Base-by-base conservation (phyloP, 2,888 invertebrate species). In the Lycophotia porphyrea region DNA sequence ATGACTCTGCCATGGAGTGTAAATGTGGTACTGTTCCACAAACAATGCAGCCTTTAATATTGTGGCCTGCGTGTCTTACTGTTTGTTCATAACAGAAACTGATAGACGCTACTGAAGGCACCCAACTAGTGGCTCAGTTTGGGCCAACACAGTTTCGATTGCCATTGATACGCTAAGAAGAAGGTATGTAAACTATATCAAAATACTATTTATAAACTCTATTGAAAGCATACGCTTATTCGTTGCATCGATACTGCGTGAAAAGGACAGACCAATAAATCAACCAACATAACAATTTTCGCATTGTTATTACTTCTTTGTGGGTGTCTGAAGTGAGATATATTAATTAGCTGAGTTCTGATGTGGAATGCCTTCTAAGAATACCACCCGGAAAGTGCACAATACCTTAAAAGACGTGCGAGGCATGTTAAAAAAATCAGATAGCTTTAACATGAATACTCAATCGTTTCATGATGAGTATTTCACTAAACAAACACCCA, bases 401-500 rank as follows among this genome's bases (percentile, higher is more conserved):
- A 18, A 11, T 58, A 36, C 58, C 44, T 31, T 85, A 61, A 55
- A 65, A 66, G 44, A 49, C 42, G 39, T 55, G 52, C 77, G 0
- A 39, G 39, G 78, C 44, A 47, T 67, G 36, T 49, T 11, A 60
- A 67, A 58, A 71, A 80, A 60, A 47, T 47, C 66, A 36, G 44
- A 78, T 71, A 60, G 1, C 49, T 68, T 36, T 61, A 58, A 58
- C 61, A 60, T 66, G 63, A 69, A 55, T 68, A 63, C 65, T 82
- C 65, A 75, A 61, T 49, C 18, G 24, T 71, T 52, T 39, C 68
- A 69, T 49, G 74, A 78, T 74, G 78, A 78, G 65, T 72, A 73
- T 72, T 74, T 36, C 44, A 77, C 27, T 15, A 55, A 74, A 69
- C 64, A 76, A 60, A 66, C 77, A 63, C 84, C 85, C 55, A 88